These are phyloP conservation scores for Propithecus coquereli DNA, from an alignment of 2,113 vertebrate genomes.

Conservation along the genomic window DNA sequence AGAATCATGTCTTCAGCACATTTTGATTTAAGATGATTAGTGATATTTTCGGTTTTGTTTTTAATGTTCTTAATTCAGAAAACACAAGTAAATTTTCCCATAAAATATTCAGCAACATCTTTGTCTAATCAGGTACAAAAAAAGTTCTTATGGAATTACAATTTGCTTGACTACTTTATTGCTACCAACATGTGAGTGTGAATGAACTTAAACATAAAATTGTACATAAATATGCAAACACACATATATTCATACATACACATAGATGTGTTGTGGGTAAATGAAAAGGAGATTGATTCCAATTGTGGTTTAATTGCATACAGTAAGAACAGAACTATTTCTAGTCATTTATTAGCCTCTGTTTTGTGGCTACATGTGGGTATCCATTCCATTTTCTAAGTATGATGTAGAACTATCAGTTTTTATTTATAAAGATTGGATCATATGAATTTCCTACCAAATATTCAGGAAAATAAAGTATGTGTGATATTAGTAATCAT, in stretches of 20 bases:
- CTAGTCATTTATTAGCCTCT: background rate
- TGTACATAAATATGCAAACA: background rate
- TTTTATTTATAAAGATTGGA: background rate
- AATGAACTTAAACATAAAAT: background rate
- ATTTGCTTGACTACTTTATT: background rate
- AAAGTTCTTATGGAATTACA: background rate
- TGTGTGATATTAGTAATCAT: background rate
- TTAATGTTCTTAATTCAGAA: background rate
- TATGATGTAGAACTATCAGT: background rate
- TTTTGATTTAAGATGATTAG: background rate
- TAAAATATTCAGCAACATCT: background rate
- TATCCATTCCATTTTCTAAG: background rate
- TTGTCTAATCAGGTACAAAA: background rate
- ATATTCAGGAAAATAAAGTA: background rate
- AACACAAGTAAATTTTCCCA: background rate
- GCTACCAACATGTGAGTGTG: background rate
- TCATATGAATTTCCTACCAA: background rate
- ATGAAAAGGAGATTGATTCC: background rate
- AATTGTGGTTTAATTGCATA: background rate
- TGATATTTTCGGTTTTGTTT: background rate
- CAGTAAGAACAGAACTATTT: background rate
- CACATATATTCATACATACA: background rate
- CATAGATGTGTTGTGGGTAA: background rate
- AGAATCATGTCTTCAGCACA: background rate
- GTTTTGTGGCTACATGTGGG: background rate